Evolutionary conservation across 1,140 invertebrate species (phyloP), one percentile per base, ranked within the genome.

Genomic region (Aphelinus certus): DNA sequence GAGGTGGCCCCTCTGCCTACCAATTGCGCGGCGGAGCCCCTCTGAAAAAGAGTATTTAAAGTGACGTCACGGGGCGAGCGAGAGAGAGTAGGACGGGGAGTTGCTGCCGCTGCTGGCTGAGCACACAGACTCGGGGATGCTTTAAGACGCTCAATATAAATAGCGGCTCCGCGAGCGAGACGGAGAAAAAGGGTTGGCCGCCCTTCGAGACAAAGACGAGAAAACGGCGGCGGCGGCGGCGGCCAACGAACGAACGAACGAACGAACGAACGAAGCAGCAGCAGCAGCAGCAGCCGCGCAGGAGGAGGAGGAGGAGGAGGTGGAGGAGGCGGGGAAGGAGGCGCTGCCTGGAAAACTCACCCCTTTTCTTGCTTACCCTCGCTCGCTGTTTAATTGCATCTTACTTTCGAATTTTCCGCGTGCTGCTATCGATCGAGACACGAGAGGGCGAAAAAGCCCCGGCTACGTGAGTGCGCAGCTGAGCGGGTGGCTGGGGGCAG

Each of bases 341-440:
- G 64, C 71, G 74, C 6, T 45, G 26, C 80, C 80, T 86, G 84
- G 84, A 86, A 88, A 86, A 87, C 86, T 88, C 87, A 88, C 86
- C 87, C 87, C 86, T 88, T 88, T 88, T 87, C 86, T 87, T 87
- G 84, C 86, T 87, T 88, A 87, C 87, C 86, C 87, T 87, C 85
- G 86, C 85, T 86, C 84, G 85, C 86, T 87, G 87, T 88, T 88
- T 88, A 88, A 88, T 88, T 88, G 87, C 87, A 88, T 88, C 87
- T 87, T 88, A 88, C 87, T 88, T 88, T 88, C 87, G 87, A 88
- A 88, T 88, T 88, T 88, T 88, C 87, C 85, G 87, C 86, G 86
- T 86, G 86, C 85, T 86, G 85, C 83, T 88, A 88, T 88, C 86
- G 87, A 88, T 88, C 87, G 87, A 87, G 85, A 83, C 78, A 77